Conservation (phyloP, 2,113 vertebrate genomes). For the Carollia perspicillata region DNA sequence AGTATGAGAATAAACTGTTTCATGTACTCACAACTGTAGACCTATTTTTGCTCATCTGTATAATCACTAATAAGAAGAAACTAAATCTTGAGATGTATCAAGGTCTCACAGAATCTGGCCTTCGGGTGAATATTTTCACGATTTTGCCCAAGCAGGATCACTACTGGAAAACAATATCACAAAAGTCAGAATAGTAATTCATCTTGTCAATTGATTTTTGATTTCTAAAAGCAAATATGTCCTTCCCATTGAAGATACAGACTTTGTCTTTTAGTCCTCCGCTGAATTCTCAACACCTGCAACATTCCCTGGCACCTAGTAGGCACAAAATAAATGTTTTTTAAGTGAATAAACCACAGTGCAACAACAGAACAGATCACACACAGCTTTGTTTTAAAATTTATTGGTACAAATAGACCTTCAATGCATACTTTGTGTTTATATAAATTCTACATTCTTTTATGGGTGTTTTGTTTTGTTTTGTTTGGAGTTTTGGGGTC, state of each 20-base stretch:
- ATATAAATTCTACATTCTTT: slow-evolving; percentile 74
- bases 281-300: not conserved
- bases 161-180: not conserved
- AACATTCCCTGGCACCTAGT: not conserved
- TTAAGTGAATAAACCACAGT: not conserved
- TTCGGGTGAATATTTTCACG: not conserved
- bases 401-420: slow-evolving; percentile 73
- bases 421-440: slow-evolving; percentile 72
- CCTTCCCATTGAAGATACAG: not conserved
- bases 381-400: slow-evolving; percentile 60
- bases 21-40: not conserved
- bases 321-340: not conserved
- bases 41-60: not conserved
- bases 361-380: slow-evolving; percentile 55
- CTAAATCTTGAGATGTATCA: not conserved
- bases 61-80: not conserved
- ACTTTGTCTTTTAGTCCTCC: not conserved
- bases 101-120: not conserved
- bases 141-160: not conserved
- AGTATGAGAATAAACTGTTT: not conserved
- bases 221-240: not conserved
- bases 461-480: slow-evolving; percentile 62
- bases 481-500: slow-evolving; percentile 62
- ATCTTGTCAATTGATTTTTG: not conserved
- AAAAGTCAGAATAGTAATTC: not conserved